phyloP scores from a whole-genome alignment of 2,888 invertebrate genomes.

The Megastigmus dorsalis region DNA sequence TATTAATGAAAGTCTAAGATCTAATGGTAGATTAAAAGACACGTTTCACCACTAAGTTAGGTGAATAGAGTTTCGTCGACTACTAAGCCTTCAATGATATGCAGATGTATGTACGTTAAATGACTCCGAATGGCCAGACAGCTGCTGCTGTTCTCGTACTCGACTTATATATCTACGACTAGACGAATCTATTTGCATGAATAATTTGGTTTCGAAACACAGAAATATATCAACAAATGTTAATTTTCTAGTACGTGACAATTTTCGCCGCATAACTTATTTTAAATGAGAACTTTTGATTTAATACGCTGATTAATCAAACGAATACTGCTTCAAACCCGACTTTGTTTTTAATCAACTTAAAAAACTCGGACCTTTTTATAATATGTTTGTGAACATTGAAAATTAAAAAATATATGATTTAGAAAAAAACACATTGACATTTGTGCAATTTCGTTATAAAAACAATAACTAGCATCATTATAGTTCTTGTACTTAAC shows the following conservation, averaged over 20 bases:
- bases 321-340: no score
- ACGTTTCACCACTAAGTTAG: no score
- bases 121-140: conserved; percentile 6
- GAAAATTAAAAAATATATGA: no score
- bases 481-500: no score
- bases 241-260: conserved; percentile 22
- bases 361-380: no score
- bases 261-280: conserved; percentile 23
- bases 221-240: background rate
- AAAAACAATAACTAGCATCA: no score
- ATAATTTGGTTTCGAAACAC: background rate
- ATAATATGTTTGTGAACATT: no score
- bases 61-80: background rate
- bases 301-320: background rate
- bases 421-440: no score
- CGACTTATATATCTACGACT: background rate
- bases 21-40: no score
- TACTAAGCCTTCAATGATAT: conserved; percentile 5
- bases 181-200: conserved; percentile 20
- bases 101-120: conserved; percentile 28
- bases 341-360: no score
- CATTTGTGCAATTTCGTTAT: no score
- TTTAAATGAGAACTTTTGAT: conserved; percentile 4
- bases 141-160: conserved; percentile 13
- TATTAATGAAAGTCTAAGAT: no score